Evolutionary conservation across 2,888 invertebrate species (phyloP).

Genomic region (Drosophila lacicola): DNA sequence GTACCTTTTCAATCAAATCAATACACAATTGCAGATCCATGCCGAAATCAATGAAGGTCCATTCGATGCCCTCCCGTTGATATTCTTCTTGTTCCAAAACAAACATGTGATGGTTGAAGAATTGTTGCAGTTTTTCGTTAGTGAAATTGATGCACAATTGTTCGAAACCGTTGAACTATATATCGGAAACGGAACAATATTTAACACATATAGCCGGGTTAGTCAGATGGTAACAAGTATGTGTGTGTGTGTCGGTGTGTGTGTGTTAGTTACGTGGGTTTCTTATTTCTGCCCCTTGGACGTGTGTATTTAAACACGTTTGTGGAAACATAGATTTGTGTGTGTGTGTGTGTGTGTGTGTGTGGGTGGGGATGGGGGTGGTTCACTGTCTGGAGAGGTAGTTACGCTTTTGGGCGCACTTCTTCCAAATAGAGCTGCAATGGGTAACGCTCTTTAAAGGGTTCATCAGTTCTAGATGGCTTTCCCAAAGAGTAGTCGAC

Average conservation of each 20-base stretch:
- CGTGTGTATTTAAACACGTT: slow-evolving; percentile 31
- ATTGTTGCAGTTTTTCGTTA: slow-evolving; percentile 96
- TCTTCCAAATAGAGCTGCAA: slow-evolving; percentile 56
- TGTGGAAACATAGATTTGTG: slow-evolving; percentile 29
- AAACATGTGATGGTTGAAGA: slow-evolving; percentile 98
- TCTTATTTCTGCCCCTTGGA: slow-evolving; percentile 31
- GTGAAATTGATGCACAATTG: slow-evolving; percentile 98
- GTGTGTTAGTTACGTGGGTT: slow-evolving; percentile 65
- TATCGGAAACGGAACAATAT: slow-evolving; percentile 84
- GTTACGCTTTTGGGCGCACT: slow-evolving; percentile 60
- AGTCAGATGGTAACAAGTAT: slow-evolving; percentile 39
- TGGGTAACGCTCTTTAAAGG: slow-evolving; percentile 36
- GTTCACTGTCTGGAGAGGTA: slow-evolving; percentile 31
- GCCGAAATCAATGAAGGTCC: slow-evolving; percentile 97
- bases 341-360: slow-evolving; percentile 28
- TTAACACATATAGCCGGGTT: slow-evolving; percentile 57
- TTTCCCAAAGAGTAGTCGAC: slow-evolving; percentile 37
- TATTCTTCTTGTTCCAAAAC: slow-evolving; percentile 97
- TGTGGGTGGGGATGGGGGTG: slow-evolving; percentile 4
- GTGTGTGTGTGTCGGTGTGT: slow-evolving; percentile 24
- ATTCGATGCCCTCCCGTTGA: slow-evolving; percentile 95
- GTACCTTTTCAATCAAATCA: slow-evolving; percentile 91
- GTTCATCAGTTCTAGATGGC: slow-evolving; percentile 73
- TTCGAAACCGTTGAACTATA: slow-evolving; percentile 95
- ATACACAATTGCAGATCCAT: slow-evolving; percentile 94